Evolutionary conservation across 2,888 invertebrate genomes (phyloP).

Genomic region (Acrobasis consociella): DNA sequence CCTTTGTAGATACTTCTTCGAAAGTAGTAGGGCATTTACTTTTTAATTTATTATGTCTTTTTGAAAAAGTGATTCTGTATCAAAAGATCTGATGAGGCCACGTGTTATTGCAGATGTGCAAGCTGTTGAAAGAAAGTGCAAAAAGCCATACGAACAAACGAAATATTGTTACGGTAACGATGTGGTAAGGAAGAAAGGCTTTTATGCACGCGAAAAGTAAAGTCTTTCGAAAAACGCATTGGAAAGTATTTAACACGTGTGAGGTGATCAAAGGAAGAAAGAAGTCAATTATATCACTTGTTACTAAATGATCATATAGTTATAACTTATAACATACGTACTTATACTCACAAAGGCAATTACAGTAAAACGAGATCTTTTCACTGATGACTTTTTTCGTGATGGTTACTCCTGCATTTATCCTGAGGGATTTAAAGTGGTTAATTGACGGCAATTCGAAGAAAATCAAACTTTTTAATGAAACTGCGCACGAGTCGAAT

Average conservation of each 20-base stretch:
- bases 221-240: conserved; percentile 2
- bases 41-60: no score
- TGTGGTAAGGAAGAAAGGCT: neutral
- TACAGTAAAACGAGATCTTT: neutral
- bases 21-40: no score
- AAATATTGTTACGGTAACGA: conserved; percentile 1
- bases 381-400: conserved; percentile 1
- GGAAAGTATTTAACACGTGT: conserved; percentile 13
- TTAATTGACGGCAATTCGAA: neutral
- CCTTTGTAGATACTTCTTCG: no score
- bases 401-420: neutral
- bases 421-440: neutral
- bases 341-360: conserved; percentile 3
- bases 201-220: neutral
- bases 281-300: neutral
- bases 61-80: no score
- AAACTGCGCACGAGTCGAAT: neutral
- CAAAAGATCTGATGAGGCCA: neutral
- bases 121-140: neutral
- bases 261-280: conserved; percentile 9
- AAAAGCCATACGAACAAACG: neutral
- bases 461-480: neutral
- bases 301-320: neutral
- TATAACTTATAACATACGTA: neutral
- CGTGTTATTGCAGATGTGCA: no score